Evolutionary conservation across 1,140 invertebrate genomes (phyloP).

Genomic region (Trichomalopsis sarcophagae): DNA sequence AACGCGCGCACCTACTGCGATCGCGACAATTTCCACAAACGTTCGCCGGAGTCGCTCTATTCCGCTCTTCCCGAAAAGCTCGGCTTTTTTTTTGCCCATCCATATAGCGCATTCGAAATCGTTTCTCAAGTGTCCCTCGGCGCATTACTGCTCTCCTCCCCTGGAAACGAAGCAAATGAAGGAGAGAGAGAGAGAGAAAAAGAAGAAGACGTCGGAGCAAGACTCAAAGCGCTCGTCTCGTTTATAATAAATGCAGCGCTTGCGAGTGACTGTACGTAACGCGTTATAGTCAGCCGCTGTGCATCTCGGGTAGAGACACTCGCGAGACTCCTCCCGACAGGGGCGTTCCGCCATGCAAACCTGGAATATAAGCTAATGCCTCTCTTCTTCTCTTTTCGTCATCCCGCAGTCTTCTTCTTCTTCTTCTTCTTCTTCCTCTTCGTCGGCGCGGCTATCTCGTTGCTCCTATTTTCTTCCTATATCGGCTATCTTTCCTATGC

Average conservation of each 20-base stretch:
- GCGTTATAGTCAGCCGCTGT: constrained; percentile 11
- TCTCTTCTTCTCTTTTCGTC: constrained; percentile 31
- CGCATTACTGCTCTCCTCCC: not conserved
- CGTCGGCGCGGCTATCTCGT: not conserved
- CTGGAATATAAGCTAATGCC: constrained; percentile 66
- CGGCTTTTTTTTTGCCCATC: too few species aligned
- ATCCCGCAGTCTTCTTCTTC: not conserved
- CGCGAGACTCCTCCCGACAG: constrained; percentile 54
- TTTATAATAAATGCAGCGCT: constrained; percentile 47
- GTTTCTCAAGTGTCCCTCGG: too few species aligned
- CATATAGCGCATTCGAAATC: too few species aligned
- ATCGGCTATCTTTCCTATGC: constrained; percentile 7
- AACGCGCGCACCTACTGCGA: too few species aligned
- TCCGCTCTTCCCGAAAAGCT: too few species aligned
- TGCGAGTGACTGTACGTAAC: not conserved
- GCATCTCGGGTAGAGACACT: not conserved
- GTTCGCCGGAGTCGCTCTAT: too few species aligned
- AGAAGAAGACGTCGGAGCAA: constrained; percentile 25
- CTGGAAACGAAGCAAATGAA: not conserved
- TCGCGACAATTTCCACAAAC: too few species aligned
- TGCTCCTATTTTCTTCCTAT: constrained; percentile 7
- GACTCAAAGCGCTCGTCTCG: constrained; percentile 26
- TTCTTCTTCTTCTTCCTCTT: not conserved
- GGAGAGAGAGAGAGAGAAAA: not conserved
- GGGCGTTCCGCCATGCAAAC: constrained; percentile 72